Percentiles rank a stretch among this genome's conserved stretches.
phyloP scores from a whole-genome alignment of 2,888 invertebrate genomes.

The Agriopis leucophaearia region DNA sequence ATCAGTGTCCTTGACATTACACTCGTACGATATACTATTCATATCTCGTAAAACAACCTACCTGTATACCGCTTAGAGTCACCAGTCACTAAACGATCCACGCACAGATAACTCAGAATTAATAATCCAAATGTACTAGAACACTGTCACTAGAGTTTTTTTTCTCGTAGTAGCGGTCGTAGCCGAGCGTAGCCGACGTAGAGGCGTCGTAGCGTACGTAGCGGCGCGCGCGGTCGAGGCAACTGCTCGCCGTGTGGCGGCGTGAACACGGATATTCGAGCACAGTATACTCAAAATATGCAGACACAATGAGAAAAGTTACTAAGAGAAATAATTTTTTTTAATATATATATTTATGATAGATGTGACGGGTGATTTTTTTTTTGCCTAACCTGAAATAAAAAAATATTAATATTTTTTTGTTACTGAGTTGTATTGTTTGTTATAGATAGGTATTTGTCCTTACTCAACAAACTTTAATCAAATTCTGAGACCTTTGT shows the following conservation, averaged over 20 bases:
- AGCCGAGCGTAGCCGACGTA: slow-evolving; percentile 50
- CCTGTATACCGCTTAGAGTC: slow-evolving; percentile 55
- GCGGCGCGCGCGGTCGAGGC: slow-evolving; percentile 72
- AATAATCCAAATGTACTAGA: slow-evolving; percentile 48
- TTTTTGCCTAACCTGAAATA: too few species aligned
- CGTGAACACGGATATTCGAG: slow-evolving; percentile 72
- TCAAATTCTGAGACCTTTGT: too few species aligned
- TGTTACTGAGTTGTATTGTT: too few species aligned
- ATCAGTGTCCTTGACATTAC: slow-evolving; percentile 82
- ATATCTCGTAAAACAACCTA: slow-evolving; percentile 67
- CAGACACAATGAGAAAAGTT: slow-evolving; percentile 37
- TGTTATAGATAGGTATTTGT: not conserved
- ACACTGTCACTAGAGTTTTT: slow-evolving; percentile 61
- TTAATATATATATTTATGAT: too few species aligned
- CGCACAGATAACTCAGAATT: slow-evolving; percentile 55
- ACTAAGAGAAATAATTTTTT: not conserved
- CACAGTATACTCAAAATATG: slow-evolving; percentile 60
- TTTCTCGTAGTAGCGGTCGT: slow-evolving; percentile 39
- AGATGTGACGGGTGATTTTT: too few species aligned
- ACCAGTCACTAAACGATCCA: slow-evolving; percentile 52
- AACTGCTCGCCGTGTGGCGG: slow-evolving; percentile 73
- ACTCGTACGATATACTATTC: slow-evolving; percentile 58
- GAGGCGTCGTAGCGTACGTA: slow-evolving; percentile 72
- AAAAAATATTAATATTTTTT: too few species aligned
- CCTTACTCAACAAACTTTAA: not conserved